Base-by-base conservation (phyloP, 2,888 invertebrate species). In the Lacanobia oleracea region DNA sequence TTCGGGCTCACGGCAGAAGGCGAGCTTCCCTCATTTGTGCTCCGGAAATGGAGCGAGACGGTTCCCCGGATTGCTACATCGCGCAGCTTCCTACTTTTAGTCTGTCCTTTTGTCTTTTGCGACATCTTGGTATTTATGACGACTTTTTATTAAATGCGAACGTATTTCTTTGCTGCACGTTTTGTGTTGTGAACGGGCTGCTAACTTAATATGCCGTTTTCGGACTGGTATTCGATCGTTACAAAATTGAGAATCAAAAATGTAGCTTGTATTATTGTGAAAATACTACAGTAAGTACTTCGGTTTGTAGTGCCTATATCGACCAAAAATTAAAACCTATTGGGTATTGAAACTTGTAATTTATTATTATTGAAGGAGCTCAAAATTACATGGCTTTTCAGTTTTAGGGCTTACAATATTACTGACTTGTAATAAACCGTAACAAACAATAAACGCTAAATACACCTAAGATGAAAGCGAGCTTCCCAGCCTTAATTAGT, bases 41-140 rank as follows among this genome's bases (percentile, higher is more conserved):
- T 40, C 85, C 86, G 89, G 89, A 89, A 89, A 89, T 89, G 86
- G 84, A 89, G 82, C 81, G 86, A 83, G 83, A 81, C 77, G 78
- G 80, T 76, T 77, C 75, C 57, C 81, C 80, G 86, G 87, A 87
- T 86, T 83, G 84, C 81, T 81, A 85, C 81, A 85, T 85, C 74
- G 84, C 68, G 45, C 75, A 79, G 75, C 67, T 84, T 86, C 85
- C 84, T 83, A 59, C 63, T 62, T 62, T 50, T 53, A 60, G 67
- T 63, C 65, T 60, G 63, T 60, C 63, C 71, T 72, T 66, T 78
- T 77, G 66, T 77, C 67, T 84, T 72, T 60, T 72, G 45, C 66
- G 77, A 57, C 40, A 68, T 65, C 68, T 72, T 78, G 59, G 57
- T 65, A 65, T 68, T 72, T 51, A 62, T 70, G 60, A 51, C 21